Conservation (phyloP, 2,113 vertebrate genomes). For the Ancistrus triradiatus region DNA sequence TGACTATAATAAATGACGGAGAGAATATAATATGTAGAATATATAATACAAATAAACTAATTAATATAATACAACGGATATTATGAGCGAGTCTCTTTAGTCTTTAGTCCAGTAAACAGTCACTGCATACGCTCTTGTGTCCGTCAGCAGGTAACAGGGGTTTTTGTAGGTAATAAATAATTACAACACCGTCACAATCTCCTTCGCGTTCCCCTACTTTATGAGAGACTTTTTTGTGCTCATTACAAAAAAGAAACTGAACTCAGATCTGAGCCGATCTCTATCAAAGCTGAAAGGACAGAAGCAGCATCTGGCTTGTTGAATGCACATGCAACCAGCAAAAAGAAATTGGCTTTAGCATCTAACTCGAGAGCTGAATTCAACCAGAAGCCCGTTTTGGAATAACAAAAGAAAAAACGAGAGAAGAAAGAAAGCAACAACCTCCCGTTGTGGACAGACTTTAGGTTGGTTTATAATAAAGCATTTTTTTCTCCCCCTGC, state of each 20-base stretch:
- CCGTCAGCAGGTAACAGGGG: too few species aligned
- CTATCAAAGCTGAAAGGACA: conserved; percentile 1
- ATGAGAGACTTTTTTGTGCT: too few species aligned
- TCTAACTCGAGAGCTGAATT: conserved; percentile 21
- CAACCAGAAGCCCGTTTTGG: conserved; percentile 37
- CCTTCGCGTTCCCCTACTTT: too few species aligned
- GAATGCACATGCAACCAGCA: conserved; percentile 23
- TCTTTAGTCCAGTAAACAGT: too few species aligned
- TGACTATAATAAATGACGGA: too few species aligned
- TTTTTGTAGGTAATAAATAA: too few species aligned
- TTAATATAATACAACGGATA: too few species aligned
- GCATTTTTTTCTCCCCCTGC: conserved; percentile 76
- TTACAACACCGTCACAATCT: too few species aligned
- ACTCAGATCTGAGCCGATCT: not conserved
- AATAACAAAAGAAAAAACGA: conserved; percentile 36
- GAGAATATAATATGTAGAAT: too few species aligned
- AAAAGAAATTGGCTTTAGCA: conserved; percentile 25
- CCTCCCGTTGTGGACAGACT: conserved; percentile 53
- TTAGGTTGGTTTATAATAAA: conserved; percentile 84
- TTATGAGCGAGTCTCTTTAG: too few species aligned
- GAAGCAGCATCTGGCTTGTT: conserved; percentile 22
- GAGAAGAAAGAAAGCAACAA: conserved; percentile 39
- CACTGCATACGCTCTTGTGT: too few species aligned
- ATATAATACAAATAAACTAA: too few species aligned
- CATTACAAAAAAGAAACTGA: not conserved